phyloP scores from a whole-genome alignment of 2,113 vertebrate genomes.

The Ia io region DNA sequence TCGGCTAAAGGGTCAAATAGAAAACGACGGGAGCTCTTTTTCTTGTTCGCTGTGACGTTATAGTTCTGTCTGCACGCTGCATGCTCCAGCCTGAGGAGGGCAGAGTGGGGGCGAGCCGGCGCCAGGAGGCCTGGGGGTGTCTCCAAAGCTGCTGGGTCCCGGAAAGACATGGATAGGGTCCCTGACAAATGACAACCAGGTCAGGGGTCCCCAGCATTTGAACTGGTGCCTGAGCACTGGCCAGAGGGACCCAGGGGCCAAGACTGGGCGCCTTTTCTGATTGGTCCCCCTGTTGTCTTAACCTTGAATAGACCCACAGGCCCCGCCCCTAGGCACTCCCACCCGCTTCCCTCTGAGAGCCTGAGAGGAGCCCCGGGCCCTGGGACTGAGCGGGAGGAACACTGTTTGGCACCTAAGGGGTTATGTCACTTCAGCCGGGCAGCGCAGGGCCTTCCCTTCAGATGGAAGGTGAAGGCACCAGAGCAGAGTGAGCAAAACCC shows the following conservation, averaged over 20 bases:
- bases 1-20: not conserved
- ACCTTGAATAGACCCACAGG: accelerated
- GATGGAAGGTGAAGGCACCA: not conserved
- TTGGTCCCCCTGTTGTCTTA: not conserved
- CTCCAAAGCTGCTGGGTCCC: not conserved
- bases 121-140: accelerated
- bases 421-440: not conserved
- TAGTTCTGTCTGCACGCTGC: not conserved
- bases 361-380: not conserved
- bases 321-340: accelerated
- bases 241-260: not conserved
- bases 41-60: accelerated
- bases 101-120: accelerated
- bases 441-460: accelerated
- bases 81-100: accelerated
- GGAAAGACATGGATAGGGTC: not conserved
- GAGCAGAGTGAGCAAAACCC: not conserved
- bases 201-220: not conserved
- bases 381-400: not conserved
- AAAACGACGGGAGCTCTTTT: not conserved
- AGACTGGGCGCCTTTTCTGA: not conserved
- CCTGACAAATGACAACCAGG: not conserved
- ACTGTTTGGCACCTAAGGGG: not conserved
- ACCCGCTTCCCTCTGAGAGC: not conserved
- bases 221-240: not conserved